phyloP scores from a whole-genome alignment of 2,888 invertebrate species.

The Parnassius smintheus region DNA sequence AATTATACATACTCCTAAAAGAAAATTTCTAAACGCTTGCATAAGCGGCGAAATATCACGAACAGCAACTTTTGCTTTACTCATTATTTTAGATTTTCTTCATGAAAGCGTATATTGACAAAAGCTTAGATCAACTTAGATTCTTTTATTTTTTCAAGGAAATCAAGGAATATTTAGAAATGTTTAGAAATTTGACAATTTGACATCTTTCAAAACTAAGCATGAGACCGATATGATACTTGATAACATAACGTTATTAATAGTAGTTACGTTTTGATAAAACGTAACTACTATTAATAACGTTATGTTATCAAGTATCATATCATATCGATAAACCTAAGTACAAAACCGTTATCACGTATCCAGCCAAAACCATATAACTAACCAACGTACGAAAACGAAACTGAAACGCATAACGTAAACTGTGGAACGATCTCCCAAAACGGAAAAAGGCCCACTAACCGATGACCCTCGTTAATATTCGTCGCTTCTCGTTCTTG shows the following conservation, averaged over 20 bases:
- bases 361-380: too few species aligned
- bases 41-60: constrained; percentile 85
- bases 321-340: too few species aligned
- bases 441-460: too few species aligned
- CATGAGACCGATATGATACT: background rate
- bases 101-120: background rate
- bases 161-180: background rate
- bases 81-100: constrained; percentile 47
- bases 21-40: constrained; percentile 82
- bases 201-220: background rate
- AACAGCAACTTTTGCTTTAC: constrained; percentile 68
- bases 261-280: background rate
- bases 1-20: constrained; percentile 82
- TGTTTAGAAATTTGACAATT: background rate
- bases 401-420: too few species aligned
- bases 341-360: too few species aligned
- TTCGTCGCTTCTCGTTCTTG: too few species aligned
- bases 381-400: too few species aligned
- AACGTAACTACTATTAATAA: background rate
- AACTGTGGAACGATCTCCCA: too few species aligned
- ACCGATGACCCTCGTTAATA: too few species aligned
- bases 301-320: background rate
- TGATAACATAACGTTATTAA: background rate
- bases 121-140: background rate
- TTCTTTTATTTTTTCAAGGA: background rate